Evolutionary conservation across 2,888 invertebrate genomes (phyloP).

Genomic region (Athrips mouffetella): DNA sequence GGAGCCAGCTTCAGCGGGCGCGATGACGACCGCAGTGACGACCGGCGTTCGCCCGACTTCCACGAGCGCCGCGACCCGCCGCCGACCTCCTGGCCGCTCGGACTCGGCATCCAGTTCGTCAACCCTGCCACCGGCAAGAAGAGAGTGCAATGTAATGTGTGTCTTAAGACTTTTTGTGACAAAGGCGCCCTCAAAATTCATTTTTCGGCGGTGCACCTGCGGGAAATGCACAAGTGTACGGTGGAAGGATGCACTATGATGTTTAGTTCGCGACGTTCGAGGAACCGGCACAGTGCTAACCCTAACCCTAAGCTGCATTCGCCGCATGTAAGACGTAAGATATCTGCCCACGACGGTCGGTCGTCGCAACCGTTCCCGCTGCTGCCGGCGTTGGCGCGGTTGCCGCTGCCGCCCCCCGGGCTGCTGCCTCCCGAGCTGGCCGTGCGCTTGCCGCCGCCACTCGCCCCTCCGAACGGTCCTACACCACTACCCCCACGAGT

Average conservation of each 20-base stretch:
- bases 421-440: constrained; percentile 80
- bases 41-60: constrained; percentile 64
- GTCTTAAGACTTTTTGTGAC: constrained; percentile 99
- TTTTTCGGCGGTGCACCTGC: constrained; percentile 97
- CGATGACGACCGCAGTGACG: constrained; percentile 63
- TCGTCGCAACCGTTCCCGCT: constrained; percentile 89
- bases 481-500: constrained; percentile 75
- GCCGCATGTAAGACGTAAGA: constrained; percentile 94
- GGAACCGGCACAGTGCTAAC: constrained; percentile 97
- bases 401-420: constrained; percentile 84
- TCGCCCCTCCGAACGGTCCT: constrained; percentile 47
- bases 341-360: constrained; percentile 95
- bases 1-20: constrained; percentile 81
- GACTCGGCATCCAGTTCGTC: constrained; percentile 90
- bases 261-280: constrained; percentile 96
- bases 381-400: constrained; percentile 82
- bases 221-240: constrained; percentile 99
- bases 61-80: constrained; percentile 62
- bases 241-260: constrained; percentile 99
- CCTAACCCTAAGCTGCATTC: constrained; percentile 98
- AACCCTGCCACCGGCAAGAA: constrained; percentile 96
- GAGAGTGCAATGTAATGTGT: constrained; percentile 97
- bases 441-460: constrained; percentile 56
- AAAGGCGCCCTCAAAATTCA: constrained; percentile 99
- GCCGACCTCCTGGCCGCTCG: constrained; percentile 85